Base-by-base conservation (phyloP, 2,797 vertebrate genomes). In the Alfaro cultratus region DNA sequence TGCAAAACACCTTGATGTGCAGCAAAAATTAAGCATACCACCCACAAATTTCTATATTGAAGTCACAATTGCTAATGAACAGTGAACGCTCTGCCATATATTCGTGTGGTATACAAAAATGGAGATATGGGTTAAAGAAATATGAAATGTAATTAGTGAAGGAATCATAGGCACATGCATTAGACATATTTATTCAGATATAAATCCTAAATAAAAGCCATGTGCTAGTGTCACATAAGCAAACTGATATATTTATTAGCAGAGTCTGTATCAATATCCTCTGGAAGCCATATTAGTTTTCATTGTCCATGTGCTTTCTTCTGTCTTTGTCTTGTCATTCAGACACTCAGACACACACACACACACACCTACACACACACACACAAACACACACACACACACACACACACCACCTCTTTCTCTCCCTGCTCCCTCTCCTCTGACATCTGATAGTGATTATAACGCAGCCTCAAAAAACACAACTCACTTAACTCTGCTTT, bases 371-470 rank as follows among this genome's bases (percentile, higher is more conserved):
- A 39, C 18, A 73, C 78, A 70, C 60, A 15, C 45, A 15, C 45
- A 5, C 47, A 49, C 46, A 23, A n/a, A n/a, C n/a, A n/a, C n/a
- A n/a, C n/a, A 39, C 18, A 73, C 78, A 70, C 60, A 15, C 45
- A 15, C 45, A 5, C 47, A 49, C 46, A 23, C 51, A 3, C 6
- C 21, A 13, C 16, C 34, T 53, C 64, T 76, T 77, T 82, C 74
- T 78, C 53, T 73, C 41, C 62, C 36, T 23, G 64, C 34, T 82
- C 77, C 78, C 74, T 81, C 78, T 86, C 76, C 76, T 86, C 80
- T 78, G 82, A 91, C 93, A 94, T 93, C 92, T 94, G 94, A 95
- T 82, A 93, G 92, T 91, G 83, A 94, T 94, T 94, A 94, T 6
- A 86, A 47, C 87, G 74, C 45, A 76, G 75, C 81, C 87, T 85